Conservation (phyloP, 2,113 vertebrate species). For the Mastomys natalensis region DNA sequence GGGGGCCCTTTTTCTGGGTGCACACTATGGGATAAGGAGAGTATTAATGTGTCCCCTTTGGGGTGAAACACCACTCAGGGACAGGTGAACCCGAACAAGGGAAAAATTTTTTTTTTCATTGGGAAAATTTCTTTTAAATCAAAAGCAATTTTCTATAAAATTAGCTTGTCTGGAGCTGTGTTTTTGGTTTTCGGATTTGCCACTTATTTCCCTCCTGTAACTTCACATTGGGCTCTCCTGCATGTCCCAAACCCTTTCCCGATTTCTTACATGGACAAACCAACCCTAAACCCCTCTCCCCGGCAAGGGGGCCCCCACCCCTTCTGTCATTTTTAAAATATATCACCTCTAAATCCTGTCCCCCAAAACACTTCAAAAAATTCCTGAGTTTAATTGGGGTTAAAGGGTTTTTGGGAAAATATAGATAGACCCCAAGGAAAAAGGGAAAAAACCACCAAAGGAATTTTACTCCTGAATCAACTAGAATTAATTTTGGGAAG, state of each 20-base stretch:
- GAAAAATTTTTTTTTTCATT: not conserved
- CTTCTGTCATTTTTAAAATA: not conserved
- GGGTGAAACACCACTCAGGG: not conserved
- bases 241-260: not conserved
- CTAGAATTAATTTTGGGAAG: not conserved
- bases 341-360: not conserved
- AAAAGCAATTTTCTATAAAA: not conserved
- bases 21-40: too few species aligned
- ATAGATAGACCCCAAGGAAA: not conserved
- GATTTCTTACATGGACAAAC: not conserved
- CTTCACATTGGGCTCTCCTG: not conserved
- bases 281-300: not conserved
- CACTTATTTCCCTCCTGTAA: not conserved
- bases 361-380: not conserved
- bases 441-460: not conserved
- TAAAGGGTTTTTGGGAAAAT: not conserved
- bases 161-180: not conserved
- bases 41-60: not conserved
- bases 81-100: not conserved
- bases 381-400: not conserved
- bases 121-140: not conserved
- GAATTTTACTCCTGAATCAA: conserved; percentile 1
- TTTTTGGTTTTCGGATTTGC: not conserved
- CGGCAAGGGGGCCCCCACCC: not conserved
- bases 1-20: too few species aligned